These are phyloP conservation scores for Epistrophella euchroma DNA, from an alignment of 2,888 invertebrate species.

Conservation along the genomic window DNA sequence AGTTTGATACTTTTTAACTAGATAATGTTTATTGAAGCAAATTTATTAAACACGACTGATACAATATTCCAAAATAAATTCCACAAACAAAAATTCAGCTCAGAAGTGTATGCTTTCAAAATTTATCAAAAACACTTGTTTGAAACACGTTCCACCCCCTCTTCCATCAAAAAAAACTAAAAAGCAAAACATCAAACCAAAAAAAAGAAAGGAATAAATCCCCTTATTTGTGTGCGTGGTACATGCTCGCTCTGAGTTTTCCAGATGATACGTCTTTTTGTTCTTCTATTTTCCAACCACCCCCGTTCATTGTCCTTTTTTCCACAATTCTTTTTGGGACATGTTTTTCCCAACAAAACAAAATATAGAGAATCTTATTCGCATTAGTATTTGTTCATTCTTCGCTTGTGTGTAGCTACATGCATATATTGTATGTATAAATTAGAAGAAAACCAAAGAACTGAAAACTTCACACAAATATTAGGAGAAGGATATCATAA, in stretches of 20 bases:
- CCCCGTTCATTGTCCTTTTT: conserved; percentile 63
- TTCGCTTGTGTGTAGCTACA: conserved; percentile 21
- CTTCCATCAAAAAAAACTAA: conserved; percentile 22
- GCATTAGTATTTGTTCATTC: conserved; percentile 18
- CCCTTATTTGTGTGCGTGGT: conserved; percentile 53
- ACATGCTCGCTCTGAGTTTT: conserved; percentile 57
- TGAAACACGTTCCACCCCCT: conserved; percentile 66
- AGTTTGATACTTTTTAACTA: too few relatives aligned
- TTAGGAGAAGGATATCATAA: conserved; percentile 50
- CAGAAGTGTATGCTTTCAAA: conserved; percentile 44
- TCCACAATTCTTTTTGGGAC: conserved; percentile 12
- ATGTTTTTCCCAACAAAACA: conserved; percentile 18
- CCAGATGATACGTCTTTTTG: conserved; percentile 50
- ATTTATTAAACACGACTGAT: too few relatives aligned
- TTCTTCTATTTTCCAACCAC: conserved; percentile 63
- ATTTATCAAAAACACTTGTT: conserved; percentile 76
- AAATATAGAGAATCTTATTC: conserved; percentile 44
- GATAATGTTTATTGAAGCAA: too few relatives aligned
- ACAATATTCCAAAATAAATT: neutral
- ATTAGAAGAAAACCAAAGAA: conserved; percentile 27
- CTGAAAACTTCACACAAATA: conserved; percentile 28
- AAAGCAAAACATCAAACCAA: conserved; percentile 19
- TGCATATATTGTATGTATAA: neutral
- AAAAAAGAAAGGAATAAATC: conserved; percentile 45
- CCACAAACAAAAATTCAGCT: conserved; percentile 12